Evolutionary conservation across 2,888 invertebrate species (phyloP).

Genomic region (Nipponacmea schrenckii): DNA sequence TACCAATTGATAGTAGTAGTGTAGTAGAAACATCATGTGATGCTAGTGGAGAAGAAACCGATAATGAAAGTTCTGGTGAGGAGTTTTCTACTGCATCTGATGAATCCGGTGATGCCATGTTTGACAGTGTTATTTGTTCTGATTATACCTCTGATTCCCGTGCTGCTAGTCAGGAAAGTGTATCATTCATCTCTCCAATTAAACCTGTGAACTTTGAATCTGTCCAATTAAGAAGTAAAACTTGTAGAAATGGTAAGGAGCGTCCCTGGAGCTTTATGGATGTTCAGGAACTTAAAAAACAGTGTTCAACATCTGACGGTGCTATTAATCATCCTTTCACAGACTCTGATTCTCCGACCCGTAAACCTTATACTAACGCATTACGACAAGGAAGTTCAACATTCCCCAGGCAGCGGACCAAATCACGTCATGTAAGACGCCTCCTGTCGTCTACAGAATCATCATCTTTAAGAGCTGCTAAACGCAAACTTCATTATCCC

Average conservation of each 20-base stretch:
- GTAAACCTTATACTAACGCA: slow-evolving; percentile 8
- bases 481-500: slow-evolving; percentile 45
- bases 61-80: slow-evolving; percentile 46
- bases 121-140: slow-evolving; percentile 53
- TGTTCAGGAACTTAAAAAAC: slow-evolving; percentile 77
- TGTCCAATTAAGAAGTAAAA: neutral
- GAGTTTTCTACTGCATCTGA: slow-evolving; percentile 54
- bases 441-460: slow-evolving; percentile 36
- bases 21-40: slow-evolving; percentile 55
- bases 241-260: slow-evolving; percentile 39
- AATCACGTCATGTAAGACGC: slow-evolving; percentile 32
- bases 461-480: slow-evolving; percentile 37
- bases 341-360: slow-evolving; percentile 22
- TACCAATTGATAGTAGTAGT: slow-evolving; percentile 28
- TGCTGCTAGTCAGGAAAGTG: slow-evolving; percentile 27
- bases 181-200: slow-evolving; percentile 16
- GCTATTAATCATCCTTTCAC: slow-evolving; percentile 74
- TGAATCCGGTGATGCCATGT: slow-evolving; percentile 51
- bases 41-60: slow-evolving; percentile 53
- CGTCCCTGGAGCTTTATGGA: slow-evolving; percentile 92
- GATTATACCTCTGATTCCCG: slow-evolving; percentile 50
- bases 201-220: neutral
- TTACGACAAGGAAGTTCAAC: slow-evolving; percentile 30
- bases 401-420: slow-evolving; percentile 41
- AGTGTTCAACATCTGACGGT: slow-evolving; percentile 89